These are phyloP conservation scores for Zosterops japonicus DNA, from an alignment of 2,113 vertebrate species.

Conservation along the genomic window DNA sequence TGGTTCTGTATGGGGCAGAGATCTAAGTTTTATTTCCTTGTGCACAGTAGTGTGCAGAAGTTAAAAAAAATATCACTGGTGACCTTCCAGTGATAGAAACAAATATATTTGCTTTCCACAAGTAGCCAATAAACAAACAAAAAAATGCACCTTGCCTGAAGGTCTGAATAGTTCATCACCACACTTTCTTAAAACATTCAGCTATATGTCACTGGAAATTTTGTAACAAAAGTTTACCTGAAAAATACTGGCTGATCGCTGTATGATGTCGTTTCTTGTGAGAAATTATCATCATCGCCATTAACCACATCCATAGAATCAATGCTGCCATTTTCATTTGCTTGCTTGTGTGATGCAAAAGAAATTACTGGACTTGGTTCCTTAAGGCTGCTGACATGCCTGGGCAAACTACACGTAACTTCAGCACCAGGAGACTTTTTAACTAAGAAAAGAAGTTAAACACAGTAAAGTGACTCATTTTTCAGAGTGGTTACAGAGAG, in stretches of 20 bases:
- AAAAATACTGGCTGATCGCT: conserved; percentile 95
- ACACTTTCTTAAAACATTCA: not conserved
- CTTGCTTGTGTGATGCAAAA: conserved; percentile 82
- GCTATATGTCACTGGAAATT: not conserved
- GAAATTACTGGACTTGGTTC: conserved; percentile 90
- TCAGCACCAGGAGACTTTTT: conserved; percentile 83
- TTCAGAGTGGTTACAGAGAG: not conserved
- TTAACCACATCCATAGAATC: conserved; percentile 56
- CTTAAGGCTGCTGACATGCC: conserved; percentile 76
- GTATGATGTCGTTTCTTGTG: conserved; percentile 70
- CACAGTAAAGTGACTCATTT: not conserved
- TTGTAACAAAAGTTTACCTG: conserved; percentile 71
- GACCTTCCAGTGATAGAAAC: not conserved
- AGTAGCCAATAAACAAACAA: not conserved
- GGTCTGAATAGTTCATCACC: not conserved
- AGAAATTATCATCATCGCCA: conserved; percentile 62
- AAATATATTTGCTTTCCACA: not conserved
- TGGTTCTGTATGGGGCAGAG: not conserved
- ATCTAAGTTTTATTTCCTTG: not conserved
- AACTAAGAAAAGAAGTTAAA: conserved; percentile 56
- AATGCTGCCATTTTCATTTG: conserved; percentile 73
- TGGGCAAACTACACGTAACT: conserved; percentile 88
- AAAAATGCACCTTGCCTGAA: not conserved
- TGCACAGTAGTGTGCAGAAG: not conserved
- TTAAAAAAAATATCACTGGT: not conserved